A percentile compares a stretch with the other conserved stretches of the same genome.
Conservation (phyloP, 2,113 vertebrate genomes). For the Fulica atra region DNA sequence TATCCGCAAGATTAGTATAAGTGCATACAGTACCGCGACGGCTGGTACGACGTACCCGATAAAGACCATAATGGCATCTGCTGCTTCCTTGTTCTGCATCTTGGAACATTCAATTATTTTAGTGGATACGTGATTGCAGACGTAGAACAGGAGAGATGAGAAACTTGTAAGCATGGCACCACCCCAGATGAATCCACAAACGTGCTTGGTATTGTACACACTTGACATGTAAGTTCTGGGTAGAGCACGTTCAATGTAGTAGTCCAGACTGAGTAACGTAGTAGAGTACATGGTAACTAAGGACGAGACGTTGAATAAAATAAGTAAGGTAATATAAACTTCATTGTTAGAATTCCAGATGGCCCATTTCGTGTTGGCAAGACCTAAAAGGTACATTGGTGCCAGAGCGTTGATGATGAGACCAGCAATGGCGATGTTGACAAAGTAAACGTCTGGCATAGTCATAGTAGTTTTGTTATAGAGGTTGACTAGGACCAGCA, state of each 20-base stretch:
- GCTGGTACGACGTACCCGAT: conserved; percentile 92
- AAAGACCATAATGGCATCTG: conserved; percentile 93
- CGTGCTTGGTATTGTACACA: conserved; percentile 94
- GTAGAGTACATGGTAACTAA: conserved; percentile 96
- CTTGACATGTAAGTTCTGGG: conserved; percentile 97
- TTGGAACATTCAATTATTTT: conserved; percentile 92
- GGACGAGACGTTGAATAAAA: conserved; percentile 93
- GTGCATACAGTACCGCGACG: conserved; percentile 87
- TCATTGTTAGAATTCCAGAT: conserved; percentile 89
- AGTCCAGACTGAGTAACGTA: conserved; percentile 93
- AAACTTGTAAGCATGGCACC: conserved; percentile 96
- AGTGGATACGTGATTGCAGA: conserved; percentile 93
- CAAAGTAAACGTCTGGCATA: conserved; percentile 98
- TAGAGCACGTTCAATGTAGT: conserved; percentile 93
- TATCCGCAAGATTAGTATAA: conserved; percentile 86
- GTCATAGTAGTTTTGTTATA: conserved; percentile 93
- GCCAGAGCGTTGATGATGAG: conserved; percentile 91
- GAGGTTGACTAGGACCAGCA: conserved; percentile 92
- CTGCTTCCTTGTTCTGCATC: conserved; percentile 94
- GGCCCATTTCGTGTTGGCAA: conserved; percentile 86
- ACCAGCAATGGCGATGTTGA: conserved; percentile 94
- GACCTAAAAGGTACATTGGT: conserved; percentile 87
- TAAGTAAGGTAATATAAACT: conserved; percentile 90
- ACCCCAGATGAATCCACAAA: conserved; percentile 97
- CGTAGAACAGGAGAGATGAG: conserved; percentile 93